Evolutionary conservation across 2,888 invertebrate genomes (phyloP).

Genomic region (Microctonus brassicae): DNA sequence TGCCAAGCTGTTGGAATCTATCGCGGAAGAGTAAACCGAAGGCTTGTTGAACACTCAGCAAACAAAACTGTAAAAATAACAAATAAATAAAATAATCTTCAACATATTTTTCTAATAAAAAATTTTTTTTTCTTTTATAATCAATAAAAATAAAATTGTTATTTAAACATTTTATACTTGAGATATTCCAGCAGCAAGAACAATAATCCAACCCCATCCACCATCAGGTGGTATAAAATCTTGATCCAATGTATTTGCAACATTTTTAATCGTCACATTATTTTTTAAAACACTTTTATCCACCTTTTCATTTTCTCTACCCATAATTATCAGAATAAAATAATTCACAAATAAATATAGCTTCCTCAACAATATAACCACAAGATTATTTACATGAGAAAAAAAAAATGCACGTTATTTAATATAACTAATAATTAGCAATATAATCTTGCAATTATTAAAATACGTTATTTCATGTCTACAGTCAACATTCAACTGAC

Average conservation of each 20-base stretch:
- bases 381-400: not conserved
- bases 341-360: not conserved
- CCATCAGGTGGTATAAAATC: constrained; percentile 81
- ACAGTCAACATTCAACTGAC: not conserved
- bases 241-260: constrained; percentile 29
- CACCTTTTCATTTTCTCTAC: not conserved
- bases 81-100: constrained; percentile 17
- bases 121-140: constrained; percentile 4
- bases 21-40: constrained; percentile 81
- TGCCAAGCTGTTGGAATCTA: constrained; percentile 74
- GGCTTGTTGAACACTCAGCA: constrained; percentile 78
- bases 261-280: not conserved
- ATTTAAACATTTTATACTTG: constrained; percentile 71
- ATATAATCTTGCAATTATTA: not conserved
- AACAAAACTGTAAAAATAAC: constrained; percentile 75
- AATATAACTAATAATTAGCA: not conserved
- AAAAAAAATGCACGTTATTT: not conserved
- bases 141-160: not conserved
- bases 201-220: constrained; percentile 84
- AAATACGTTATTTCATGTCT: not conserved
- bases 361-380: not conserved
- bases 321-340: not conserved
- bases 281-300: not conserved
- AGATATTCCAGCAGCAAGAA: constrained; percentile 79
- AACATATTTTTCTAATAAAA: constrained; percentile 6